phyloP scores from a whole-genome alignment of 1,140 invertebrate genomes.

The Leguminivora glycinivorella region DNA sequence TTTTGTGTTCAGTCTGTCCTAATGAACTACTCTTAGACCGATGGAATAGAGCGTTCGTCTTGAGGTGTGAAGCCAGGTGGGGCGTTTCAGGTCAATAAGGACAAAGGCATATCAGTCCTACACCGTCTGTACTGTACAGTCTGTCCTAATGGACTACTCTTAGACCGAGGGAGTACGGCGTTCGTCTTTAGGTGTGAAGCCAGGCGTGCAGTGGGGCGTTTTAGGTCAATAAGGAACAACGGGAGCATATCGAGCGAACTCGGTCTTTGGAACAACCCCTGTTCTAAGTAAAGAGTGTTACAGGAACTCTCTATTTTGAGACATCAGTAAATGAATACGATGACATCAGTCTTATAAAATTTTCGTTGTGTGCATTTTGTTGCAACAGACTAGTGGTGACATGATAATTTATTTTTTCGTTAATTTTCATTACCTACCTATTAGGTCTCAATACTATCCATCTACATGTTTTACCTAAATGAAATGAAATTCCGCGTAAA shows the following conservation, averaged over 20 bases:
- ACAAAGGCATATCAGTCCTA: conserved; percentile 3
- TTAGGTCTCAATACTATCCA: no score
- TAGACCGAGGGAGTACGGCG: neutral
- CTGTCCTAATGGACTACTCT: neutral
- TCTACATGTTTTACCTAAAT: no score
- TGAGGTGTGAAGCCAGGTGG: conserved; percentile 17
- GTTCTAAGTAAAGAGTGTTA: neutral
- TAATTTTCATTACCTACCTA: no score
- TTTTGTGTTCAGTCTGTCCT: neutral
- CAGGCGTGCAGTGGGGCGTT: conserved; percentile 22
- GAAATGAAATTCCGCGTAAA: no score
- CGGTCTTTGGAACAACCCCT: neutral
- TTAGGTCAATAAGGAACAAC: conserved; percentile 25
- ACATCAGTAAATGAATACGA: no score
- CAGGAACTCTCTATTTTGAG: no score
- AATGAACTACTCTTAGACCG: neutral
- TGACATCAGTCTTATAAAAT: no score
- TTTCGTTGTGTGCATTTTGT: no score
- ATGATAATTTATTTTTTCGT: no score
- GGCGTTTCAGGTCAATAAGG: conserved; percentile 28
- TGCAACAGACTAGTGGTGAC: no score
- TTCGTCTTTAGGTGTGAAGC: conserved; percentile 25
- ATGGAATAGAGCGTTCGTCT: conserved; percentile 5
- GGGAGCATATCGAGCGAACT: conserved; percentile 15
- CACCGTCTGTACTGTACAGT: no score